Evolutionary conservation across 2,113 vertebrate species (phyloP).

Genomic region (Tricholaema leucomelas): DNA sequence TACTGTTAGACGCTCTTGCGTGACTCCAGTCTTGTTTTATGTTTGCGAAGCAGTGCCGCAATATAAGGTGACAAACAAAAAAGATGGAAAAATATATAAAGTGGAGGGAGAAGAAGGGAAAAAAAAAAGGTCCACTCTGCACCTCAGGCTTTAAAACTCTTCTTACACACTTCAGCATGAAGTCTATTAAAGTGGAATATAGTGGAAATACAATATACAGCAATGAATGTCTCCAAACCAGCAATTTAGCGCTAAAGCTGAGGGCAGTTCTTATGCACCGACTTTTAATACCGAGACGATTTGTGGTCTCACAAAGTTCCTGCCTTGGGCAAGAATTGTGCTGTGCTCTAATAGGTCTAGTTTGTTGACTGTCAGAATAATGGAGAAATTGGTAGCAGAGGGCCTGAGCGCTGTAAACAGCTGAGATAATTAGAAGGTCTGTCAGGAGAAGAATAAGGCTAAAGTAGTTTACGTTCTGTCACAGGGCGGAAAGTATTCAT

Average conservation of each 20-base stretch:
- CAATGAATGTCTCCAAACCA: constrained; percentile 79
- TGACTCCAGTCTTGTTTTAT: constrained; percentile 71
- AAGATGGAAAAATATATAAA: constrained; percentile 79
- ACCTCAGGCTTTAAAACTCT: constrained; percentile 79
- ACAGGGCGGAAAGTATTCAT: constrained; percentile 31
- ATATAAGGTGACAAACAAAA: constrained; percentile 75
- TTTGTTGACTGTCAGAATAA: constrained; percentile 92
- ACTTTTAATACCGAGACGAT: constrained; percentile 88
- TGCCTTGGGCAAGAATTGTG: constrained; percentile 82
- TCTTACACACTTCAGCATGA: constrained; percentile 75
- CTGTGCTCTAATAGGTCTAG: constrained; percentile 84
- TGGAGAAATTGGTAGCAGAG: constrained; percentile 88
- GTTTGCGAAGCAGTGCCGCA: constrained; percentile 60
- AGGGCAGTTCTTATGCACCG: constrained; percentile 85
- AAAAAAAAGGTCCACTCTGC: constrained; percentile 36
- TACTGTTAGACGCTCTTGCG: constrained; percentile 44
- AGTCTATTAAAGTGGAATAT: constrained; percentile 84
- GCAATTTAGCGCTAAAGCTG: constrained; percentile 82
- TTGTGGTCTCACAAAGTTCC: constrained; percentile 83
- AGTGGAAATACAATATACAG: constrained; percentile 78
- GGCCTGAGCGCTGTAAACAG: constrained; percentile 83
- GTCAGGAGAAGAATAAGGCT: constrained; percentile 75
- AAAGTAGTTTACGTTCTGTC: constrained; percentile 59
- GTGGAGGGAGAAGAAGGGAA: constrained; percentile 8
- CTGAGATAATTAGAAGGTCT: constrained; percentile 89